phyloP scores from a whole-genome alignment of 1,140 invertebrate genomes.

The Cheumatopsyche charites region DNA sequence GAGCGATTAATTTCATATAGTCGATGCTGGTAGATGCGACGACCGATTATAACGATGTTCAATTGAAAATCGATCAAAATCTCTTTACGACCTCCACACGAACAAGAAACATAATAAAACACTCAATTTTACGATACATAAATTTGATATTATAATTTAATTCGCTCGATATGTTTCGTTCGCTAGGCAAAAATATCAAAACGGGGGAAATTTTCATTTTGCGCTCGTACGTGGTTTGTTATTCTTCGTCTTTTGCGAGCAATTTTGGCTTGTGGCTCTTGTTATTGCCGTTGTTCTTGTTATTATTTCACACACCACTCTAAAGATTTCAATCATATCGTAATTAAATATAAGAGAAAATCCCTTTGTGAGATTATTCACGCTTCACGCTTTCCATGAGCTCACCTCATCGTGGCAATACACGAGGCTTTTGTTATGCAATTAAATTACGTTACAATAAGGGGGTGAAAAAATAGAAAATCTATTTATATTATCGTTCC shows the following conservation, averaged over 20 bases:
- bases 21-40: slow-evolving; percentile 1
- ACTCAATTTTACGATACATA: no score
- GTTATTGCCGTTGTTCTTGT: slow-evolving; percentile 22
- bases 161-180: background rate
- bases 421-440: slow-evolving; percentile 25
- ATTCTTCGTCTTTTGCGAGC: background rate
- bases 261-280: background rate
- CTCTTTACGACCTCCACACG: no score
- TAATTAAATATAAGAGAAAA: slow-evolving; percentile 47
- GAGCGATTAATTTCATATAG: slow-evolving; percentile 13
- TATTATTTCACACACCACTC: background rate
- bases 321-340: slow-evolving; percentile 47
- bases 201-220: slow-evolving; percentile 9
- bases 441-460: slow-evolving; percentile 29
- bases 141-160: no score
- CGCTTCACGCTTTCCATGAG: slow-evolving; percentile 40
- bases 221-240: background rate
- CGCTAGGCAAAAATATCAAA: background rate
- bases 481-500: background rate
- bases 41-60: background rate
- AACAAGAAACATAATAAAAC: no score
- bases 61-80: slow-evolving; percentile 6
- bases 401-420: slow-evolving; percentile 29
- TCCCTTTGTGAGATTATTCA: slow-evolving; percentile 48
- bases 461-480: slow-evolving; percentile 7